Base-by-base conservation (phyloP, 2,113 vertebrate species). In the Erinaceus europaeus region DNA sequence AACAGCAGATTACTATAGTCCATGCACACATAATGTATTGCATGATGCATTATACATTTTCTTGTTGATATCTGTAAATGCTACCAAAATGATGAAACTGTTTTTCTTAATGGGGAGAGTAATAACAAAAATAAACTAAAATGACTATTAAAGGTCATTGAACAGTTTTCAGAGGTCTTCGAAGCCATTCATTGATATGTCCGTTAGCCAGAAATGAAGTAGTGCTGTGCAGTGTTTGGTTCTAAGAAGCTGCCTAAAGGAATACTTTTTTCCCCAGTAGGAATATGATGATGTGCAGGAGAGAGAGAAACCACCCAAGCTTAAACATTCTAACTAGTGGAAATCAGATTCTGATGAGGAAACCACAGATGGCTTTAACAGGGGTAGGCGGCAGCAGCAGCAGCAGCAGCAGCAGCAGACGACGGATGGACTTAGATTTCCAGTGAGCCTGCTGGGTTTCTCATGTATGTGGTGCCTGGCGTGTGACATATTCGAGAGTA, bases 71-170 rank as follows among this genome's bases (percentile, higher is more conserved):
- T 86, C 79, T 76, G 29, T 32, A 84, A 55, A 79, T 86, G 32
- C 61, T 55, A 15, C 50, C 55, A 77, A 72, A 83, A 84, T 36
- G n/a, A 72, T 68, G 62, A 86, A 72, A 62, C 40, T 4, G 1
- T 67, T 86, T 74, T 25, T 79, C 53, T 34, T 52, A 11, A 11
- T 27, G 36, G 44, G 15, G 15, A 81, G n/a, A 72, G 36, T 36
- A 73, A 46, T 61, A 73, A 50, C 52, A 90, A 44, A 57, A 76
- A 46, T 57, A 85, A 55, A 65, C 71, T 72, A 68, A 74, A 68
- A 68, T 65, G 50, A 91, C 17, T 44, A 79, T 55, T 53, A 72
- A 52, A 59, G n/a, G 6, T 80, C 81, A 75, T 73, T 40, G 48
- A 68, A 62, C 67, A 77, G 42, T 72, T 65, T 85, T 55, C 80